Base-by-base conservation (phyloP, 2,113 vertebrate species). In the Strix uralensis region DNA sequence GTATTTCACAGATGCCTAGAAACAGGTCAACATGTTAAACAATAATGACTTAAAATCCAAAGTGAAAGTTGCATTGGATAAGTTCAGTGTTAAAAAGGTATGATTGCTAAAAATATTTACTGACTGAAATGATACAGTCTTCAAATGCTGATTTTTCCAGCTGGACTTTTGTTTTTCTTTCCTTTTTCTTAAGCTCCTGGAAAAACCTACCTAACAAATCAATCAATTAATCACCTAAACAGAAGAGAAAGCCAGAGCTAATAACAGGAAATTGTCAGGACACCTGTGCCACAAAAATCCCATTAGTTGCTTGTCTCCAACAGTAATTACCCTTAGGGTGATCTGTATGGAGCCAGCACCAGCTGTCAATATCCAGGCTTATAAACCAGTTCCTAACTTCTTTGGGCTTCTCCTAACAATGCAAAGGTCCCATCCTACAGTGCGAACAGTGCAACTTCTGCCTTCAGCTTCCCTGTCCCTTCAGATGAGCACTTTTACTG, bases 1-100 rank as follows among this genome's bases (percentile, higher is more conserved):
- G 46, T 82, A 55, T 89, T 91, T 85, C 92, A 80, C 96, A 95
- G 84, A 92, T 63, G 73, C 81, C 70, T 80, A 36, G 81, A 91
- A 96, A 69, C 47, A 73, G 89, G 90, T 92, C 90, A 91, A 23
- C 46, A 22, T 23, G 49, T 75, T 93, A 72, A 95, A 72, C 44
- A 85, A 34, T 11, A 81, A 44, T 10, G 27, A 88, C 42, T 86
- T 62, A 32, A 78, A 86, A 90, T 19, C 62, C 46, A 69, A 78
- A 54, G 19, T 5, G 70, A 57, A 44, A 65, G 74, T 34, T 29
- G 36, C 44, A 19, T 7, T 63, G 70, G 61, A 3, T 54, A 80
- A 86, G 67, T 78, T 79, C 57, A 74, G 9, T 12, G 34, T 72
- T 69, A 21, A 75, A 71, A 77, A 81, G 72, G 38, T 38, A 38